A percentile compares a stretch with the other conserved stretches of the same genome.
phyloP scores from a whole-genome alignment of 1,140 invertebrate species.

The Musca vetustissima region DNA sequence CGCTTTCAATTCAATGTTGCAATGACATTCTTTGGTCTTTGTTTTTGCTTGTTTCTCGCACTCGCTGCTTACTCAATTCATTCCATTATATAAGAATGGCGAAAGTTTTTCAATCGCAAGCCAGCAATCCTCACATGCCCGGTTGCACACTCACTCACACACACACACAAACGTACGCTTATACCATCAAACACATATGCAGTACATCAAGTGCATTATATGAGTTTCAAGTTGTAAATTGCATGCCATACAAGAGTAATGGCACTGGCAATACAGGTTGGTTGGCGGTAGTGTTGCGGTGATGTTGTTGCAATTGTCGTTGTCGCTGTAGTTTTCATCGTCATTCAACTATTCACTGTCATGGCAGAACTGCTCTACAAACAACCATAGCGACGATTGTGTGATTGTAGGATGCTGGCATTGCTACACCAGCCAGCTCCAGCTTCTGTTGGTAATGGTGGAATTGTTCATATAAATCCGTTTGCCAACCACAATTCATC shows the following conservation, averaged over 20 bases:
- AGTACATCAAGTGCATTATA: constrained; percentile 19
- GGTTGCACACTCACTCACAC: not conserved
- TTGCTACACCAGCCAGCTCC: not conserved
- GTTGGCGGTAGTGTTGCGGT: not conserved
- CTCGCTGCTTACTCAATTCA: too few relatives aligned
- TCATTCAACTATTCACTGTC: not conserved
- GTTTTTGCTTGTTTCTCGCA: too few relatives aligned
- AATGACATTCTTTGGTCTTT: too few relatives aligned
- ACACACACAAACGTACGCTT: not conserved
- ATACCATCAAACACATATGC: constrained; percentile 10
- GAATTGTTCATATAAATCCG: constrained; percentile 23
- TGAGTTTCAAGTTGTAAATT: constrained; percentile 24
- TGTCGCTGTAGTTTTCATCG: constrained; percentile 7
- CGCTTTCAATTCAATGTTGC: not conserved
- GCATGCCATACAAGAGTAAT: constrained; percentile 22
- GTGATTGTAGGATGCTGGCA: not conserved
- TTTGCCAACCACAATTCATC: constrained; percentile 21
- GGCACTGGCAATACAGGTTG: constrained; percentile 16
- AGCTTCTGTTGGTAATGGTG: not conserved
- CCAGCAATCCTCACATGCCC: not conserved
- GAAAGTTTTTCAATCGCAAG: constrained; percentile 19
- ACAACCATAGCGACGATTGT: not conserved
- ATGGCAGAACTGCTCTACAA: not conserved
- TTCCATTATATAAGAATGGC: constrained; percentile 1
- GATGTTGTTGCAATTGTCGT: constrained; percentile 13